Percentiles rank a stretch among this genome's conserved stretches.
Conservation (phyloP, 2,888 invertebrate species). For the Polietes domitor region DNA sequence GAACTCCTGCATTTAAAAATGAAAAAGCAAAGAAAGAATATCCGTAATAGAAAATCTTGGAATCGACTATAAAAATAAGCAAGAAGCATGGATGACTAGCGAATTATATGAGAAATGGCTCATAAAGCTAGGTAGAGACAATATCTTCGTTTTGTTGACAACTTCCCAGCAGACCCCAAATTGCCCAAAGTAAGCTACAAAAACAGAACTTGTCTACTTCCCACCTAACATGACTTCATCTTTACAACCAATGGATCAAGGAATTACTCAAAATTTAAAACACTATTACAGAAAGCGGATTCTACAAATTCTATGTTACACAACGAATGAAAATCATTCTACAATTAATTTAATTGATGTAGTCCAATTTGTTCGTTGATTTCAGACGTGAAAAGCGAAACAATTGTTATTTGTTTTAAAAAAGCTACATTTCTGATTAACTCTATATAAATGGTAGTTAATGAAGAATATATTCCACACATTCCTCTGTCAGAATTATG, state of each 20-base stretch:
- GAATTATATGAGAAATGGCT: background rate
- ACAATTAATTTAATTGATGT: background rate
- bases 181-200: background rate
- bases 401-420: background rate
- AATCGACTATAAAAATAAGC: too few relatives aligned
- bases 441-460: background rate
- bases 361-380: background rate
- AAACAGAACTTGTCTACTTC: background rate
- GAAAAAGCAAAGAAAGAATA: too few relatives aligned
- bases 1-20: too few relatives aligned
- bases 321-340: background rate
- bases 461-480: background rate
- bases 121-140: background rate
- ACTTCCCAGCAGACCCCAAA: background rate
- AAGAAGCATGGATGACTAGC: too few relatives aligned
- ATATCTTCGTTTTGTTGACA: background rate
- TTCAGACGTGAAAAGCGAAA: background rate
- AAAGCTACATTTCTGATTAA: background rate
- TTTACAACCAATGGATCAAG: too few relatives aligned
- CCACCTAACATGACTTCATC: too few relatives aligned
- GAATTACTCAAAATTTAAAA: background rate
- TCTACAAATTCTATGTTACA: background rate
- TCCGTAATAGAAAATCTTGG: too few relatives aligned
- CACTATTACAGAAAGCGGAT: background rate
- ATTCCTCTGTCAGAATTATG: background rate